Base-by-base conservation (phyloP, 2,888 invertebrate species). In the Gryllus longicercus region DNA sequence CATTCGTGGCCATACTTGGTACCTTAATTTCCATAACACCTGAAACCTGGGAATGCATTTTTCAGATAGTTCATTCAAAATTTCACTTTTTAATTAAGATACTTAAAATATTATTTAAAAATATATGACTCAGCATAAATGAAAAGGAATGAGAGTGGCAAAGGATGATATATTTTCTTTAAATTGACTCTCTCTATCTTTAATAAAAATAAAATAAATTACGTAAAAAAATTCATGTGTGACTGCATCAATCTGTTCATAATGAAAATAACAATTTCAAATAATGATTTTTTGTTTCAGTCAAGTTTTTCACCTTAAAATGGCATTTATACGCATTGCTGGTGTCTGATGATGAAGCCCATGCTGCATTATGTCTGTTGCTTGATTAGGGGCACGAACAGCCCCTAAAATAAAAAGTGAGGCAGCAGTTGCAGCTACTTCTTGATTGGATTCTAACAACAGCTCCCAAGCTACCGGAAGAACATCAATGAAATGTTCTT, bases 1-100 rank as follows among this genome's bases (percentile, higher is more conserved):
- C 98, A 99, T 98, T 81, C 99, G 91, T 0, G 98, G 97, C 99
- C 99, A 99, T 1, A 98, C 97, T 90, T 99, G 99, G 86, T 96
- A 98, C 2, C 99, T 91, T 83, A 96, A 93, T 85, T 97, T 96
- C 99, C 99, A 99, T 83, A 99, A 90, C 1, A 96, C 94, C 91
- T 97, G 95, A 88, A 97, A 98, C 82, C 95, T 92, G 81, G 8
- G 38, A 38, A 38, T 1, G 8, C 8, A 38, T 8, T 38, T 38
- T 38, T 38, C 38, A 38, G 38, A 8, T 38, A 38, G 38, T 5
- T 8, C 2, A 38, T 38, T 38, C 8, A 38, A 38, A 38, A 38
- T 38, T 38, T 38, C 38, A 8, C 38, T 38, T 38, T 38, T 38
- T 38, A 38, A 38, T 38, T 38, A 38, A 38, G 38, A 38, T 38